Evolutionary conservation across 2,888 invertebrate genomes (phyloP), one percentile per base, ranked within the genome.

Genomic region (Sussaba pulchella): DNA sequence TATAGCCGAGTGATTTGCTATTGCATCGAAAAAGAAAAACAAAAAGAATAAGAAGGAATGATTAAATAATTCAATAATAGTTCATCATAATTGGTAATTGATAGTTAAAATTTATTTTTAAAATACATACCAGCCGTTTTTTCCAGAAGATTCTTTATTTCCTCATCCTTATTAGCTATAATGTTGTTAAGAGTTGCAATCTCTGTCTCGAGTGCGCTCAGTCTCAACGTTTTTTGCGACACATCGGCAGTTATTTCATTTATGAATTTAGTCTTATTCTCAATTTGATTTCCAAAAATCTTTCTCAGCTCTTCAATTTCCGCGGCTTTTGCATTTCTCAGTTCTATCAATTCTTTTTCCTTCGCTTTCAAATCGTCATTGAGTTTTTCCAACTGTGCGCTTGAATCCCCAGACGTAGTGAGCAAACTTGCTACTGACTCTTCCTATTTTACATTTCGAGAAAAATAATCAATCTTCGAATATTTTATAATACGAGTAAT

Each of bases 391-490:
- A 95, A 93, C 85, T 95, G 94, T 76, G 93, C 94, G 85, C 94
- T 94, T 2, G 94, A 94, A 86, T 94, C 94, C 14, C 93, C 94
- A 0, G 94, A 93, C 81, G 94, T 93, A n/a, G 93, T 93, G 50
- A 94, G 94, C 45, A 95, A 89, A 85, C 93, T 93, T 73, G 93
- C 90, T 69, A 95, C 93, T 86, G 89, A 86, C 69, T 86, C 85
- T 76, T 92, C 90, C 91, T 91, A 70, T 39, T 14, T 31, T 31
- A 31, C 6, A 5, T 19, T 50, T 31, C 26, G 21, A 54, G 39
- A 21, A 59, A 31, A 10, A 75, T 57, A n/a, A 36, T 67, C 9
- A 57, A 26, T 10, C 19, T 12, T 12, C 9, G 6, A 63, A n/a
- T 54, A n/a, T n/a, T 12, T 14, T 52, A 26, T 47, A 66, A 4